A percentile compares a stretch with the other conserved stretches of the same genome.
Conservation (phyloP, 2,888 invertebrate genomes). For the Eupeodes luniger region DNA sequence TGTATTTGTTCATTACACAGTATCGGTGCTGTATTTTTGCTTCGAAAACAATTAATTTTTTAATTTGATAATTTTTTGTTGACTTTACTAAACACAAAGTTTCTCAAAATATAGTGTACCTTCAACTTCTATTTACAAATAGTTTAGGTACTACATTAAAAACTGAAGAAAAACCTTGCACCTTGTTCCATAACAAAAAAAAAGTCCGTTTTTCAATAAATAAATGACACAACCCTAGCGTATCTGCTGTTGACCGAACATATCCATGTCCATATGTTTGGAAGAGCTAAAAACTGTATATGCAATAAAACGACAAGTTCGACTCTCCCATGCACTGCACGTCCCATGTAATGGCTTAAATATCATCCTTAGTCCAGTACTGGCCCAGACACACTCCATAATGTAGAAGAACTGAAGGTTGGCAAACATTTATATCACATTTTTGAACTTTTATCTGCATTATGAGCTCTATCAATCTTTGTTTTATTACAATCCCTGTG, state of each 20-base stretch:
- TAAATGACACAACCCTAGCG: no score
- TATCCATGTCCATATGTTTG: slow-evolving; percentile 39
- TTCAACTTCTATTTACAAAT: no score
- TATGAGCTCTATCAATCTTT: slow-evolving; percentile 75
- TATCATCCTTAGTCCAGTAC: slow-evolving; percentile 49
- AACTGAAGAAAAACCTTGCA: no score
- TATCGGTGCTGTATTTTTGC: no score
- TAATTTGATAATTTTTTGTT: no score
- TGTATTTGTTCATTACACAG: no score
- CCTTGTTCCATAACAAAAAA: no score
- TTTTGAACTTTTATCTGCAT: slow-evolving; percentile 75
- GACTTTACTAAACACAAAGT: no score
- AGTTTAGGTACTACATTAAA: no score
- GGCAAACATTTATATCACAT: slow-evolving; percentile 68
- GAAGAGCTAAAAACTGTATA: slow-evolving; percentile 6
- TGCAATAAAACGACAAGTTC: slow-evolving; percentile 19
- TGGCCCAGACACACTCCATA: not conserved
- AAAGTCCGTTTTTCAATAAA: no score
- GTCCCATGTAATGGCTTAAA: slow-evolving; percentile 67
- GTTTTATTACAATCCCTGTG: slow-evolving; percentile 56
- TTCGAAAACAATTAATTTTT: no score
- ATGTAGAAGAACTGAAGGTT: slow-evolving; percentile 36
- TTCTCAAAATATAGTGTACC: no score
- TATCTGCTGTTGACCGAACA: slow-evolving; percentile 25
- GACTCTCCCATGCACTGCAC: slow-evolving; percentile 17